Percentiles rank a stretch among this genome's conserved stretches.
phyloP scores from a whole-genome alignment of 2,888 invertebrate species.

The Platycnemis pennipes region DNA sequence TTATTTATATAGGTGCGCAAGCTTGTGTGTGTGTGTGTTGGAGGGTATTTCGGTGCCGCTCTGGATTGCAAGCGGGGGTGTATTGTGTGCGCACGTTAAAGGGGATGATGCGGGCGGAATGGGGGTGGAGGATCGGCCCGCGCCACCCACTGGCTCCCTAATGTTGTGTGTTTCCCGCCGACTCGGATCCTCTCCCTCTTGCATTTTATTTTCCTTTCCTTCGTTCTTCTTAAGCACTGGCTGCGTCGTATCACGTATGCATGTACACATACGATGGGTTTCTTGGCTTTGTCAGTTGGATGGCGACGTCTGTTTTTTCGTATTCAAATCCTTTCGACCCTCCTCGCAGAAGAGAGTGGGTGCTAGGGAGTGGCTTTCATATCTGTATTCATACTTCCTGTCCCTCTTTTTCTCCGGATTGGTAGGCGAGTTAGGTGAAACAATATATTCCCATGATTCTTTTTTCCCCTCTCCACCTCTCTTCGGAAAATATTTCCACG shows the following conservation, averaged over 20 bases:
- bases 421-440: not conserved
- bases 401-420: not conserved
- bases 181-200: not conserved
- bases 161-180: not conserved
- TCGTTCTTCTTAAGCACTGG: not conserved
- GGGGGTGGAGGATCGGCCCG: not conserved
- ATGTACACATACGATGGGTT: conserved; percentile 18
- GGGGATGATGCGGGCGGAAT: not conserved
- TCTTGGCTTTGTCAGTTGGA: conserved; percentile 31
- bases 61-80: not conserved
- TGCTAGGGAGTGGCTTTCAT: not conserved
- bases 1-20: not conserved
- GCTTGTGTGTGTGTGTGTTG: not conserved
- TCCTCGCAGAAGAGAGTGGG: not conserved
- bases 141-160: not conserved
- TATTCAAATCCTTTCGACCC: conserved; percentile 8
- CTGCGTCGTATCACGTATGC: conserved; percentile 24
- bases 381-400: not conserved
- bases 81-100: conserved; percentile 12
- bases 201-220: not conserved
- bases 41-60: not conserved
- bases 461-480: not conserved
- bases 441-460: not conserved
- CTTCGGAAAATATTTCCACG: not conserved
- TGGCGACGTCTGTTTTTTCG: conserved; percentile 26